phyloP scores from a whole-genome alignment of 2,797 vertebrate species.

The Vespertilio murinus region DNA sequence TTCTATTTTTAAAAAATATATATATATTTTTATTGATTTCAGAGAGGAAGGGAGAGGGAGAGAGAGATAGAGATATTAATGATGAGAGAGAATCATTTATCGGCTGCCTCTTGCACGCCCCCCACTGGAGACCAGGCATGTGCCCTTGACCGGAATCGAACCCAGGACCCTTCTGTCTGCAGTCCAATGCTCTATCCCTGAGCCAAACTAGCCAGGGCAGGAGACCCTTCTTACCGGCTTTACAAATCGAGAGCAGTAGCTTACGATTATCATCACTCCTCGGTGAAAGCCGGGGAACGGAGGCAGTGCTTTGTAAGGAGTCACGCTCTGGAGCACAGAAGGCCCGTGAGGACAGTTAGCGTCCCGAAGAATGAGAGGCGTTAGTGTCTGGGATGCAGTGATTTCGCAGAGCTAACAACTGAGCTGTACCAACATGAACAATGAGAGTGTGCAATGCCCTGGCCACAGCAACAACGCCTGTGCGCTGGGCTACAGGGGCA shows the following conservation, averaged over 20 bases:
- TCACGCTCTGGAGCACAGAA: neutral
- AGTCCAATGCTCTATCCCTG: too few relatives aligned
- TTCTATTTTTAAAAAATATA: too few relatives aligned
- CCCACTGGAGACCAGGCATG: too few relatives aligned
- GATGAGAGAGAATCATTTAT: too few relatives aligned
- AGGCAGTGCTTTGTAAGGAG: neutral
- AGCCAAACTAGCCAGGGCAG: too few relatives aligned
- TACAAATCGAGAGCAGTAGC: conserved; percentile 21
- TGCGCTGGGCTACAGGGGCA: neutral
- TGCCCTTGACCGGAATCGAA: too few relatives aligned
- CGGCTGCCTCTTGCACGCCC: too few relatives aligned
- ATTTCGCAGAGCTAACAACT: conserved; percentile 10
- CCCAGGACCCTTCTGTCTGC: too few relatives aligned
- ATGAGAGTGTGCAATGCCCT: neutral
- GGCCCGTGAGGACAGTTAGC: neutral
- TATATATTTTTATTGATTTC: too few relatives aligned
- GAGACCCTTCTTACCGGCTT: conserved; percentile 57
- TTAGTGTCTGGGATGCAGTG: neutral
- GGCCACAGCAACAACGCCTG: neutral
- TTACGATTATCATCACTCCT: conserved; percentile 29
- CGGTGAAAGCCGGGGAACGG: neutral
- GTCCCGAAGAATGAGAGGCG: neutral
- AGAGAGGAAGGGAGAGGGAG: too few relatives aligned
- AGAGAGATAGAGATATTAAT: too few relatives aligned
- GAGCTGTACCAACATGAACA: neutral